Percentiles rank a stretch among this genome's conserved stretches.
phyloP scores from a whole-genome alignment of 1,140 invertebrate species.

The Leptopilina clavipes region DNA sequence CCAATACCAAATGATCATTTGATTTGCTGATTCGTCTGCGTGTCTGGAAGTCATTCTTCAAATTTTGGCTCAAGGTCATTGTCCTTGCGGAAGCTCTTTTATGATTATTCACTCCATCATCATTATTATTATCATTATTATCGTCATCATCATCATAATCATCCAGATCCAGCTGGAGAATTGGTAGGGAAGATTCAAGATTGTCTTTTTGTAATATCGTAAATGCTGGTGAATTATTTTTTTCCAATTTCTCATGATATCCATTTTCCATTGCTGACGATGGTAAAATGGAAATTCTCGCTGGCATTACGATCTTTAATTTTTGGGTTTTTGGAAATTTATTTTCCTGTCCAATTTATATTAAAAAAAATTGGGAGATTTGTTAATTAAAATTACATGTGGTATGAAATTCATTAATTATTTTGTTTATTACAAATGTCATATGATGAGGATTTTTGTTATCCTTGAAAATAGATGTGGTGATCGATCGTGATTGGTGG shows the following conservation, averaged over 20 bases:
- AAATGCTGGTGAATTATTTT: slow-evolving; percentile 62
- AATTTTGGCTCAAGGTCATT: slow-evolving; percentile 53
- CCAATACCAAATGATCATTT: slow-evolving; percentile 65
- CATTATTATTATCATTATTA: too few species aligned
- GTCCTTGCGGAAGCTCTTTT: slow-evolving; percentile 50
- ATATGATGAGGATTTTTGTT: slow-evolving; percentile 36
- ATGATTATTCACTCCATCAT: slow-evolving; percentile 41
- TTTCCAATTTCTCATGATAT: slow-evolving; percentile 52
- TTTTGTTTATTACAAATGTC: too few species aligned
- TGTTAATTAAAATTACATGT: too few species aligned
- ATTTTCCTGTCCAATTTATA: not conserved
- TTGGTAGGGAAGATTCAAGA: slow-evolving; percentile 64
- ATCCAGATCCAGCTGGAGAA: slow-evolving; percentile 59
- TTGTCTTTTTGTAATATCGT: slow-evolving; percentile 66
- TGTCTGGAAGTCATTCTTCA: slow-evolving; percentile 52
- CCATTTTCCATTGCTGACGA: slow-evolving; percentile 52
- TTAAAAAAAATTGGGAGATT: too few species aligned
- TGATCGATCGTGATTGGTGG: slow-evolving; percentile 25
- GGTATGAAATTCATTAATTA: too few species aligned
- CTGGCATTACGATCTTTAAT: slow-evolving; percentile 56
- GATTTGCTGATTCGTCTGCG: slow-evolving; percentile 65
- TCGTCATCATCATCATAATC: too few species aligned
- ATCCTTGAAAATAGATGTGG: too few species aligned
- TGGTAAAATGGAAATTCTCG: slow-evolving; percentile 61
- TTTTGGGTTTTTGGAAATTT: too few species aligned